Evolutionary conservation across 2,888 invertebrate genomes (phyloP), one percentile per base, ranked within the genome.

Genomic region (Invenusta paracnida): DNA sequence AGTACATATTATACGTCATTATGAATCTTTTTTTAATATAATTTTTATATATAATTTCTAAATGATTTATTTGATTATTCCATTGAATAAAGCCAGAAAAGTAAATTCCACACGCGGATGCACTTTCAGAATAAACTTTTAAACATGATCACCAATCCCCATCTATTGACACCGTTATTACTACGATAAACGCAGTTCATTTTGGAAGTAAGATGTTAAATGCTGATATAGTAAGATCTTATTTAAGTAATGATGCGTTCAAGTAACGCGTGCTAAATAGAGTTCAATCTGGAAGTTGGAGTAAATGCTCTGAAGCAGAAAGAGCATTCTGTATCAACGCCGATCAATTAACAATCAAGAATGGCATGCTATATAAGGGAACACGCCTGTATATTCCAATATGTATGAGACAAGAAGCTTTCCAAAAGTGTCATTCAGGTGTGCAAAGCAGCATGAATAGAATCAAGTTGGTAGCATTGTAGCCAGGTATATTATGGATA

Each of bases 51-150:
- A n/a, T n/a, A n/a, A n/a, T n/a, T n/a, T n/a, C n/a, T n/a, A n/a
- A n/a, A n/a, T n/a, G n/a, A n/a, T n/a, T n/a, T n/a, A n/a, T 83
- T 2, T 67, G 31, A 83, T 67, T 83, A 83, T 29, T 23, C 23
- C n/a, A 48, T 82, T 29, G 29, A 82, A 29, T 29, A 82, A 23
- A 23, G 23, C 83, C 30, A 23, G 83, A 29, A 23, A 31, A 48
- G n/a, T 2, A 23, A 28, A 82, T 79, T 79, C 79, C 79, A 25
- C 79, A 79, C 27, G 79, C 79, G n/a, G 79, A 79, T 79, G 79
- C 79, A 2, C 79, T 79, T 23, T 25, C 79, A 25, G 11, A n/a
- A 25, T n/a, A 11, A 11, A 5, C 5, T 48, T 48, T 48, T 48
- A 48, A 48, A 48, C 48, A 48, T 48, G 48, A 48, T 48, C 48